Evolutionary conservation across 2,888 invertebrate species (phyloP).

Genomic region (Eilema sororculum): DNA sequence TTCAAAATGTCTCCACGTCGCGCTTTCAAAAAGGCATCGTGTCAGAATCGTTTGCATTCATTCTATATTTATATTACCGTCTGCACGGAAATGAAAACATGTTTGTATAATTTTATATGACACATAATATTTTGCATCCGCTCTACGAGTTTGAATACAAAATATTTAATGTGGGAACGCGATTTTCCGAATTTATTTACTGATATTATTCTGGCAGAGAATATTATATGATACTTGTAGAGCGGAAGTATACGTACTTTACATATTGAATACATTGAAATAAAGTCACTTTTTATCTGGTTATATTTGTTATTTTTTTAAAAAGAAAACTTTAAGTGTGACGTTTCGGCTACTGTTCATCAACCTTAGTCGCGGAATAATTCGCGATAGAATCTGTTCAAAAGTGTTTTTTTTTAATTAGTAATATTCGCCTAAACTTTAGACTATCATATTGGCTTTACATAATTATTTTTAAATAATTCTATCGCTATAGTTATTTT

Average conservation of each 20-base stretch:
- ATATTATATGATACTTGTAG: not conserved
- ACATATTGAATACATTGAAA: not conserved
- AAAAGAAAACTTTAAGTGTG: too few relatives aligned
- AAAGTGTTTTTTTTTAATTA: too few relatives aligned
- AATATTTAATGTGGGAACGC: conserved; percentile 40
- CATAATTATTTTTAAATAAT: too few relatives aligned
- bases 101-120: conserved; percentile 41
- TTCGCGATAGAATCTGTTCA: too few relatives aligned
- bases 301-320: too few relatives aligned
- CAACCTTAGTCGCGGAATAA: too few relatives aligned
- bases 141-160: conserved; percentile 41
- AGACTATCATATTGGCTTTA: too few relatives aligned
- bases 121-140: conserved; percentile 45
- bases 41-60: conserved; percentile 36
- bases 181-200: not conserved
- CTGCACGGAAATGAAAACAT: conserved; percentile 46
- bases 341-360: too few relatives aligned
- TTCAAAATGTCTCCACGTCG: conserved; percentile 32
- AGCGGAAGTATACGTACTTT: not conserved
- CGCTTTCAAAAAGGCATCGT: conserved; percentile 34
- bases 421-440: too few relatives aligned
- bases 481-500: too few relatives aligned
- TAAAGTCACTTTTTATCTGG: not conserved
- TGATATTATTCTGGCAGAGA: not conserved
- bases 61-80: conserved; percentile 35